Evolutionary conservation across 2,797 vertebrate genomes (phyloP), one percentile per base, ranked within the genome.

Genomic region (Picus viridis): DNA sequence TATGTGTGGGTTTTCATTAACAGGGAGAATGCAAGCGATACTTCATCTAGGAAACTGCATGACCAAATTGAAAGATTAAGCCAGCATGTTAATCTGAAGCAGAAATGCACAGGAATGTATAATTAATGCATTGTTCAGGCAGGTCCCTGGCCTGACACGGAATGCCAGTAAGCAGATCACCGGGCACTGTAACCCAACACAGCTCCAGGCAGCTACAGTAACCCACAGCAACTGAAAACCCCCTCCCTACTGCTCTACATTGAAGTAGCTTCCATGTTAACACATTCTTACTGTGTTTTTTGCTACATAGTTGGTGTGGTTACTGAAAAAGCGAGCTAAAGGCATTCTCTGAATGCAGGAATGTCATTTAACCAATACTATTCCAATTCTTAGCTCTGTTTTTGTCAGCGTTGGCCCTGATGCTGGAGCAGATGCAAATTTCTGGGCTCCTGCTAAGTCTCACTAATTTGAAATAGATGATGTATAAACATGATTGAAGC

Each of bases 61-160:
- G 95, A 95, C 24, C 74, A 73, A 85, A 73, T 57, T 5, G 58
- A 77, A 90, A 84, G 69, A 92, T 91, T 91, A 92, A 88, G 59
- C 70, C 23, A 74, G 59, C 7, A 1, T 30, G 83, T 59, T 81
- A 88, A 90, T 87, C 16, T 16, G 41, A 59, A 61, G 45, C 41
- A 79, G 20, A 81, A 91, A 73, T 30, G 68, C 57, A 62, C 43
- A 81, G 85, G 57, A 94, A 92, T 30, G 77, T 47, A 76, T 76
- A 86, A 93, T 93, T 68, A 95, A 79, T 9, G 2, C 11, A 14
- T 22, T n/a, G 45, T 17, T 67, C 80, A 51, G 76, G 80, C 80
- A 41, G 91, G 91, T 56, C 91, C 39, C 77, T 89, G 91, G 73
- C 57, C 45, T 3, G n/a, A 73, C 77, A 67, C 67, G 49, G 16